Conservation (phyloP, 2,888 invertebrate species). For the Lysandra coridon region DNA sequence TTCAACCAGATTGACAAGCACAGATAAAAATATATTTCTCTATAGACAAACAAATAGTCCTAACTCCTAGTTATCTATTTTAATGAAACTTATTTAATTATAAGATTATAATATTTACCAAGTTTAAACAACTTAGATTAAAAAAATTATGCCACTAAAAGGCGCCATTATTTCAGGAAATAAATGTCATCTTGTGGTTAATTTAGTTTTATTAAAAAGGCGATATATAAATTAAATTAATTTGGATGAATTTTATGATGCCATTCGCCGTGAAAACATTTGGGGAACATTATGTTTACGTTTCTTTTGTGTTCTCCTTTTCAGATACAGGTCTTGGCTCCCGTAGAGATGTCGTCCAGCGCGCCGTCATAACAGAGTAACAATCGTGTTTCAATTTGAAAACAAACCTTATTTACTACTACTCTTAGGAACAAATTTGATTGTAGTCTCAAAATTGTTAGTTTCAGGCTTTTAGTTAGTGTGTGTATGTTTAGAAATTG, state of each 20-base stretch:
- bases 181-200: too few relatives aligned
- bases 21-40: too few relatives aligned
- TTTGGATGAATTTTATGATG: not conserved
- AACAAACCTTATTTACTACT: conserved; percentile 62
- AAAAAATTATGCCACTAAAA: too few relatives aligned
- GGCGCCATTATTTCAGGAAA: too few relatives aligned
- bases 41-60: too few relatives aligned
- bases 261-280: not conserved
- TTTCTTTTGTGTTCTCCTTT: conserved; percentile 42
- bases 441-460: conserved; percentile 69
- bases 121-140: too few relatives aligned
- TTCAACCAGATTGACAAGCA: too few relatives aligned
- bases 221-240: too few relatives aligned
- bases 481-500: conserved; percentile 49
- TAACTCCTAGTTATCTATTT: too few relatives aligned
- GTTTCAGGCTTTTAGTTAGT: conserved; percentile 75
- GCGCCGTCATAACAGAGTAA: conserved; percentile 72
- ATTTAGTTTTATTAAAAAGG: too few relatives aligned
- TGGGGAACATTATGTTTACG: not conserved
- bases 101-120: too few relatives aligned
- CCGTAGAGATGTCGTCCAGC: conserved; percentile 65
- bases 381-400: conserved; percentile 54
- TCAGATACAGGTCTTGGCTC: conserved; percentile 56
- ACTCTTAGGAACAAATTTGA: conserved; percentile 75
- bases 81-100: too few relatives aligned